Percentiles rank a stretch among this genome's conserved stretches.
phyloP scores from a whole-genome alignment of 2,888 invertebrate genomes.

The Tanytarsus gracilentus region DNA sequence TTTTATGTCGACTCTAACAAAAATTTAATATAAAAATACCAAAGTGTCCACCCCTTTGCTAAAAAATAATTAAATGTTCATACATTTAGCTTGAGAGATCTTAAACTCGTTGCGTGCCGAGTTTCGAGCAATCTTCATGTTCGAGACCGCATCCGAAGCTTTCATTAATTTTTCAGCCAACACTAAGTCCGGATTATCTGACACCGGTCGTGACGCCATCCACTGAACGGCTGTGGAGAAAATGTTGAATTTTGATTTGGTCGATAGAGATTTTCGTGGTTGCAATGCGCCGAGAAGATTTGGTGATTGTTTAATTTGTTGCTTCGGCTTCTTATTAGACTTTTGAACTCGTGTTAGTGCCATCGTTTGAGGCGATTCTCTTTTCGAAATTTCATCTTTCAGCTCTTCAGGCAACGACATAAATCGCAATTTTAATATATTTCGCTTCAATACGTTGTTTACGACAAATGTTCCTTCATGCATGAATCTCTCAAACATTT shows the following conservation, averaged over 20 bases:
- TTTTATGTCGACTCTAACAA: too few relatives aligned
- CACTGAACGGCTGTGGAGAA: conserved; percentile 40
- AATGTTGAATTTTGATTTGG: conserved; percentile 36
- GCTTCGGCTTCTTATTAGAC: background rate
- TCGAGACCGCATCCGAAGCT: conserved; percentile 30
- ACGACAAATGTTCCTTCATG: conserved; percentile 54
- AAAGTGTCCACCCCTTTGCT: conserved; percentile 31
- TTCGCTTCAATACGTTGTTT: conserved; percentile 59
- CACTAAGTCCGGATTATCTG: conserved; percentile 34
- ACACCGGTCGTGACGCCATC: conserved; percentile 37
- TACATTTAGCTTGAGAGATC: conserved; percentile 38
- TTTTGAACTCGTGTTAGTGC: background rate
- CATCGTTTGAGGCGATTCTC: background rate
- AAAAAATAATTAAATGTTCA: too few relatives aligned
- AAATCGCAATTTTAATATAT: conserved; percentile 50
- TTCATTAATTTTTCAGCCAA: conserved; percentile 35
- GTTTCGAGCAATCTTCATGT: conserved; percentile 30
- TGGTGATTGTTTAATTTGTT: background rate
- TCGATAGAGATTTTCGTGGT: background rate
- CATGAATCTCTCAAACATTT: conserved; percentile 63
- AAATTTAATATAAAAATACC: too few relatives aligned
- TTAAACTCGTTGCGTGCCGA: conserved; percentile 35
- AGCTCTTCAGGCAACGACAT: conserved; percentile 16
- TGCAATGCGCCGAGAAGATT: background rate
- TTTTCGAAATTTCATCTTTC: conserved; percentile 25